A percentile compares a stretch with the other conserved stretches of the same genome.
Evolutionary conservation across 2,113 vertebrate species (phyloP).

Genomic region (Pseudonaja textilis): DNA sequence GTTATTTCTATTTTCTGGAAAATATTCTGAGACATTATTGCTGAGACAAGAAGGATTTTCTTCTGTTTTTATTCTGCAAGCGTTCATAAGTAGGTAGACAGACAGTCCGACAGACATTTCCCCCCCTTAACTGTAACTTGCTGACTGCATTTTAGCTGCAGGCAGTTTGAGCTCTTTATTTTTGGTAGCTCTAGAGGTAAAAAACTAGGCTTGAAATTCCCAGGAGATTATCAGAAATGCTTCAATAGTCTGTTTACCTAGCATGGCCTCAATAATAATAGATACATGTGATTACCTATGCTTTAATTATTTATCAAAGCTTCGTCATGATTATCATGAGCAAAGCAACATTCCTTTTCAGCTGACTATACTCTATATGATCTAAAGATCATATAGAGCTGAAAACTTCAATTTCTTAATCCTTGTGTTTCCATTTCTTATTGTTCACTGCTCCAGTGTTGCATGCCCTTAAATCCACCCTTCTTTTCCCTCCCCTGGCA

Average conservation of each 20-base stretch:
- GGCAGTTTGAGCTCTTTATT: conserved; percentile 10
- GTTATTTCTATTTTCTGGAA: not conserved
- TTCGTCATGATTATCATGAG: conserved; percentile 16
- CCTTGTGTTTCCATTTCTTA: not conserved
- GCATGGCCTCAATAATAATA: conserved; percentile 14
- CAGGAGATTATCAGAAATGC: conserved; percentile 7
- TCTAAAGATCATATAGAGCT: not conserved
- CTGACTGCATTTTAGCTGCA: conserved; percentile 1
- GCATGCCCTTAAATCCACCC: not conserved
- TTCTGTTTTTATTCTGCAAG: not conserved
- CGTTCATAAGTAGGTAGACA: not conserved
- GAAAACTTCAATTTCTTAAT: conserved; percentile 14
- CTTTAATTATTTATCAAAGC: conserved; percentile 31
- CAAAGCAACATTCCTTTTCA: conserved; percentile 9
- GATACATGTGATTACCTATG: conserved; percentile 9
- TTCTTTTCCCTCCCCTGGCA: not conserved
- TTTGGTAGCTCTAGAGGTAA: not conserved
- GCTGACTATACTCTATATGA: not conserved
- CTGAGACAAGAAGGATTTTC: not conserved
- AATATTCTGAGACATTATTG: not conserved
- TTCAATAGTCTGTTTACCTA: not conserved
- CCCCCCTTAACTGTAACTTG: not conserved
- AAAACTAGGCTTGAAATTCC: not conserved
- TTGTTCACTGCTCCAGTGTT: not conserved
- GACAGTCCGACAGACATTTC: not conserved